These are phyloP conservation scores for Pristiophorus japonicus DNA, from an alignment of 2,113 vertebrate species.

Conservation along the genomic window DNA sequence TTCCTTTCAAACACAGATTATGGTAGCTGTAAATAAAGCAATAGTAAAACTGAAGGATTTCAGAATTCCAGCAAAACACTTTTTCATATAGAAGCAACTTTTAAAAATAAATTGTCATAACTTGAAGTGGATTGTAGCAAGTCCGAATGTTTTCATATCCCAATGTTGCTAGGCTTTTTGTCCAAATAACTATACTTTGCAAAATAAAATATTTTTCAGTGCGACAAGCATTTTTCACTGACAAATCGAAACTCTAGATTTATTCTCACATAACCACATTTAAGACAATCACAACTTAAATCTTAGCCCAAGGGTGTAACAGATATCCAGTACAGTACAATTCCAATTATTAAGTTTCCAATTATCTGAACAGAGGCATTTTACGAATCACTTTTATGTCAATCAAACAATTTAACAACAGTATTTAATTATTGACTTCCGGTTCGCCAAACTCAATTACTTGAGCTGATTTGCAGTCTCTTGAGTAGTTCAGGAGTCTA, in stretches of 20 bases:
- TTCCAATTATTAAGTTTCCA: slow-evolving; percentile 35
- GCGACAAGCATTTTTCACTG: not conserved
- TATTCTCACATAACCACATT: slow-evolving; percentile 27
- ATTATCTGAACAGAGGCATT: slow-evolving; percentile 34
- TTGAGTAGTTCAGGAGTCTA: not conserved
- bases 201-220: not conserved
- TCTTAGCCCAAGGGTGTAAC: slow-evolving; percentile 34
- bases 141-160: not conserved
- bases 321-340: slow-evolving; percentile 32
- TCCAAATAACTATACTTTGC: not conserved
- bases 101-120: not conserved
- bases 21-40: not conserved
- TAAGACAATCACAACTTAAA: slow-evolving; percentile 16
- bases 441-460: slow-evolving; percentile 34
- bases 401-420: slow-evolving; percentile 34
- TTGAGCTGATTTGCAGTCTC: slow-evolving; percentile 28
- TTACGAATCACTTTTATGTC: slow-evolving; percentile 24
- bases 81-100: not conserved
- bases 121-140: not conserved
- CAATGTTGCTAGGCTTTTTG: not conserved
- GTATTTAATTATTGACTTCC: slow-evolving; percentile 36
- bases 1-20: not conserved
- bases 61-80: not conserved
- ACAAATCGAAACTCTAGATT: slow-evolving; percentile 13
- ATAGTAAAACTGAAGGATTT: not conserved